Conservation (phyloP, 2,888 invertebrate species). For the Ptilodon capucinus region DNA sequence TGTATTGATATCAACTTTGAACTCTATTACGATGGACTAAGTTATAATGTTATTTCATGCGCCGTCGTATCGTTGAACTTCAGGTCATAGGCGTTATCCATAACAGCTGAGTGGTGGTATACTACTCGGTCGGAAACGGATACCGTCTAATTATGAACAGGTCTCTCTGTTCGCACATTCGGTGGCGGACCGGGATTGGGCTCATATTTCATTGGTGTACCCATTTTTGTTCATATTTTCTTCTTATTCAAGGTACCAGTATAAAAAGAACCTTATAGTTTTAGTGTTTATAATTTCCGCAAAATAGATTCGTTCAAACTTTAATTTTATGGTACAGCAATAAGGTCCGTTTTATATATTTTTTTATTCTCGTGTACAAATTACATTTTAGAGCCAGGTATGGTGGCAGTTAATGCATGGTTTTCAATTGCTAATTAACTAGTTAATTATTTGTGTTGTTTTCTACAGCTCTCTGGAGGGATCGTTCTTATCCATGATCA, state of each 20-base stretch:
- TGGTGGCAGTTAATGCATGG: conserved; percentile 37
- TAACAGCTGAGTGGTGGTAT: not conserved
- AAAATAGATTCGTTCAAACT: conserved; percentile 16
- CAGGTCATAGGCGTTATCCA: not conserved
- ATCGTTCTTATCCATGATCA: conserved; percentile 66
- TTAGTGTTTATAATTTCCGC: not conserved
- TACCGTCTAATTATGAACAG: not conserved
- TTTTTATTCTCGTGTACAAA: not conserved
- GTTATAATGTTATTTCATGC: not conserved
- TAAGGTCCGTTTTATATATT: not conserved
- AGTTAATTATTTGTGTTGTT: conserved; percentile 18
- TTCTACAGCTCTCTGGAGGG: conserved; percentile 63
- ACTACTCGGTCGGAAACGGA: not conserved
- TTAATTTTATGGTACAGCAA: conserved; percentile 7
- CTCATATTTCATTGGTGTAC: conserved; percentile 36
- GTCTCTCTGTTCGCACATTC: conserved; percentile 33
- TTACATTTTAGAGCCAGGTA: not conserved
- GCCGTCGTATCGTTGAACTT: not conserved
- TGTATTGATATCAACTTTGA: not conserved
- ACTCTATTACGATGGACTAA: not conserved
- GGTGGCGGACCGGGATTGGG: conserved; percentile 49
- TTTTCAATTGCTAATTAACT: conserved; percentile 3
- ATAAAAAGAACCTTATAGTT: not conserved
- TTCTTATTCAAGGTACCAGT: not conserved
- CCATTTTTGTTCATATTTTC: conserved; percentile 10